These are phyloP conservation scores for Tenodera sinensis DNA, from an alignment of 2,888 invertebrate species.

Conservation along the genomic window DNA sequence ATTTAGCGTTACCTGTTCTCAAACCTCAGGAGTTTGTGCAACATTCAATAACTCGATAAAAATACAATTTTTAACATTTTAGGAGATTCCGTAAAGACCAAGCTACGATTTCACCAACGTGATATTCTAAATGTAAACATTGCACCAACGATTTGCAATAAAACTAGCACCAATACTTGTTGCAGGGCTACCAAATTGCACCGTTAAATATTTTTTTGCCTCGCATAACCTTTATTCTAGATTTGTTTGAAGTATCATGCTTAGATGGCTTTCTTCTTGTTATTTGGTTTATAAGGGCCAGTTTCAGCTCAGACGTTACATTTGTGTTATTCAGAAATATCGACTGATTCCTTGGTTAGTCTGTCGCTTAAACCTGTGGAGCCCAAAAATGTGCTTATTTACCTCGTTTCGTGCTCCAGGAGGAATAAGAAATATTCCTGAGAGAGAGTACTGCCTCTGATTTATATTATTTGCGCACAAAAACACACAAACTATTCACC, in stretches of 20 bases:
- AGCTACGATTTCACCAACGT: background rate
- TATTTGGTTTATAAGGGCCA: background rate
- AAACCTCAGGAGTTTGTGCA: background rate
- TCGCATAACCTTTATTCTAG: background rate
- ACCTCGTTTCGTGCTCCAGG: constrained; percentile 8
- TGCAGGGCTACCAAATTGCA: background rate
- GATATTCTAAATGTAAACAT: background rate
- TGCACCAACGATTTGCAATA: background rate
- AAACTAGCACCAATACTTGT: background rate
- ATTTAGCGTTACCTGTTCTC: background rate
- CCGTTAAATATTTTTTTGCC: background rate
- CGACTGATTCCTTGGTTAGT: background rate
- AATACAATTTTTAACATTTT: background rate
- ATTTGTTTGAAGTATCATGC: background rate
- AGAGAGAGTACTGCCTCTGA: background rate
- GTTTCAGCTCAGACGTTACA: background rate
- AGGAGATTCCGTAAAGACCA: background rate
- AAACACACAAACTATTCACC: background rate
- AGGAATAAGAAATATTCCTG: background rate
- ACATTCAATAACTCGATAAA: background rate
- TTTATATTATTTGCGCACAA: background rate
- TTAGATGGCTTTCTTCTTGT: background rate
- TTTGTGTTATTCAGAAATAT: background rate
- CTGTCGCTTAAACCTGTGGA: background rate
- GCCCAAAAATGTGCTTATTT: background rate